Evolutionary conservation across 1,140 invertebrate species (phyloP).

Genomic region (Eupeodes corollae): DNA sequence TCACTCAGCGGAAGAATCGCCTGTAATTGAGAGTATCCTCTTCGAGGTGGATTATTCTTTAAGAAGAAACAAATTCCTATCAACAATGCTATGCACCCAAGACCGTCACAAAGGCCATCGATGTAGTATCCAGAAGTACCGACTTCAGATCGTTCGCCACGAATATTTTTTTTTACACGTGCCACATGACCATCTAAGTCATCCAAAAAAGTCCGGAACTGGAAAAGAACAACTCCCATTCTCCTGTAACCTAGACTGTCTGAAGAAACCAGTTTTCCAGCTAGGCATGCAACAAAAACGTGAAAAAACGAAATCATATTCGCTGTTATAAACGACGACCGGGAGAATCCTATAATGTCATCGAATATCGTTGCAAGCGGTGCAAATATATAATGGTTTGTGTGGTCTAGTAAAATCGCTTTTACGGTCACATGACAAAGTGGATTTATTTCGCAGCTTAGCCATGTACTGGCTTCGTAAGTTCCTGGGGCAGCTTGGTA

Average conservation of each 20-base stretch:
- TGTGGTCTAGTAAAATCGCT: constrained; percentile 59
- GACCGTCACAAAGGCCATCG: constrained; percentile 59
- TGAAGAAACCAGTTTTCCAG: constrained; percentile 55
- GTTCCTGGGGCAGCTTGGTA: no score
- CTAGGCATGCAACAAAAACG: constrained; percentile 55
- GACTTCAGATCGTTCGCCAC: constrained; percentile 58
- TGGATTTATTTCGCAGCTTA: constrained; percentile 56
- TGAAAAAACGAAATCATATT: constrained; percentile 67
- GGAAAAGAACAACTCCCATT: constrained; percentile 59
- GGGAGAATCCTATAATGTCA: constrained; percentile 48
- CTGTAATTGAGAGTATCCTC: constrained; percentile 51
- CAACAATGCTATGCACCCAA: constrained; percentile 57
- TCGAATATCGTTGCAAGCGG: constrained; percentile 56
- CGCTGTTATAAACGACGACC: constrained; percentile 54
- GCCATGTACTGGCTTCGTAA: constrained; percentile 46
- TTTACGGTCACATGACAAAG: constrained; percentile 65
- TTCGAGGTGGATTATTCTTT: constrained; percentile 53
- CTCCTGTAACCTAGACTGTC: constrained; percentile 53
- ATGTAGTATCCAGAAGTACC: constrained; percentile 59
- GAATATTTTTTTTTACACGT: constrained; percentile 52
- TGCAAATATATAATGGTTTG: constrained; percentile 65
- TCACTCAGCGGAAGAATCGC: constrained; percentile 41
- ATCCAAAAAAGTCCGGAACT: constrained; percentile 64
- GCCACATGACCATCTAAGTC: constrained; percentile 71
- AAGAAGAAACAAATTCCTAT: constrained; percentile 53